Evolutionary conservation across 2,113 vertebrate species (phyloP).

Genomic region (Pelecanus crispus): DNA sequence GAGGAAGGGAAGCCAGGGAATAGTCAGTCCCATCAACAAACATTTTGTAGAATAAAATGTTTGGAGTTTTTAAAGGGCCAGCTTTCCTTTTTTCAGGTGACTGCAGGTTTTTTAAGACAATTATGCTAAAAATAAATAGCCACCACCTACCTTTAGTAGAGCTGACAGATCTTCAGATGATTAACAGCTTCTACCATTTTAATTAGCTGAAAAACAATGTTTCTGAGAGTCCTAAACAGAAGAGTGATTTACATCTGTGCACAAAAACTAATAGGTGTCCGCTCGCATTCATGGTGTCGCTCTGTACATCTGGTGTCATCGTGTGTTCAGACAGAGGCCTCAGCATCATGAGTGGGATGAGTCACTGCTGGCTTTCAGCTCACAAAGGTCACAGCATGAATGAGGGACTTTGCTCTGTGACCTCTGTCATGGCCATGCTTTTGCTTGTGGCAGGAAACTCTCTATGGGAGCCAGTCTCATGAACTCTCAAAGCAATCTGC

Average conservation of each 20-base stretch:
- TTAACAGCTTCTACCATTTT: slow-evolving; percentile 24
- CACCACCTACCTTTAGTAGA: neutral
- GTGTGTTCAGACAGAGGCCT: accelerated
- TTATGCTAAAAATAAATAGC: neutral
- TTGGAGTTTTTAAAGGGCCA: slow-evolving; percentile 16
- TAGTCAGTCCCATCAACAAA: slow-evolving; percentile 13
- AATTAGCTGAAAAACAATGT: neutral
- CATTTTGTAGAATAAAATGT: neutral
- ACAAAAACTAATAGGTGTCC: neutral
- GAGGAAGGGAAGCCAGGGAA: slow-evolving; percentile 9
- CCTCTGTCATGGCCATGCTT: neutral
- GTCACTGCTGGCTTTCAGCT: neutral
- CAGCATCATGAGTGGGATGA: accelerated
- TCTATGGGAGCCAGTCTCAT: accelerated
- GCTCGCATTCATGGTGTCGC: accelerated
- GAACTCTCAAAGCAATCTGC: neutral
- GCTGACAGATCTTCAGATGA: slow-evolving; percentile 25
- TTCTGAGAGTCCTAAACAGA: neutral
- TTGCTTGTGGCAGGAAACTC: neutral
- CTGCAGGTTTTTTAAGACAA: neutral
- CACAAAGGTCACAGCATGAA: accelerated
- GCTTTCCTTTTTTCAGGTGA: neutral
- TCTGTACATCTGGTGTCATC: too few relatives aligned
- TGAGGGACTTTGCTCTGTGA: neutral
- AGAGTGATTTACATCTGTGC: neutral